Evolutionary conservation across 2,113 vertebrate genomes (phyloP), one percentile per base, ranked within the genome.

Genomic region (Nansenia antarctica): DNA sequence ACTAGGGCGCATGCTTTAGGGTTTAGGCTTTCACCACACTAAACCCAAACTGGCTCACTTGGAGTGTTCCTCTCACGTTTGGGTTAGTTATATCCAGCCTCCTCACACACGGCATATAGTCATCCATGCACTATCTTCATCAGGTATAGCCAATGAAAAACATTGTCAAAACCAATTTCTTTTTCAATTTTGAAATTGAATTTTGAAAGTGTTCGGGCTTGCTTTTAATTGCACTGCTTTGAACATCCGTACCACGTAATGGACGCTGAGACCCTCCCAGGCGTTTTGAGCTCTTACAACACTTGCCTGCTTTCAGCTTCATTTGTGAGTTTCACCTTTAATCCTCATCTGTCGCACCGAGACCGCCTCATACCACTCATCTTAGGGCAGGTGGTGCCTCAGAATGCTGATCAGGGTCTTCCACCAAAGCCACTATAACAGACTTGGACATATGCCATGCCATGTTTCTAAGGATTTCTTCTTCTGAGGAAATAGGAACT

Each of bases 401-500:
- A 74, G 81, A 87, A 84, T 81, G 73, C 22, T 55, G 24, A 55
- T 55, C 53, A 55, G 53, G 49, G 53, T 55, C 53, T 86, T 15
- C 14, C 29, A 5, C 55, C 65, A 64, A 73, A 70, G 74, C 79
- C 74, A 80, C 70, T 70, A 74, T 70, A 67, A 83, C 73, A 74
- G 79, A 74, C 67, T n/a, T 82, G 66, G 73, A 79, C 72, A 65
- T 74, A 70, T 52, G 1, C 72, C 79, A 74, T 59, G 70, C 70
- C 58, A 79, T 2, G 79, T 88, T 89, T 89, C 83, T 65, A 47
- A 74, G 15, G n/a, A 2, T 32, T 20, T 34, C 58, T 20, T 34
- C 58, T 90, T 87, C 82, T 65, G 53, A 73, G 85, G 85, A 87
- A 86, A 88, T 83, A 66, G 59, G 59, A 71, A 69, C 62, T 82